Conservation (phyloP, 2,113 vertebrate species). For the Pyrgilauda ruficollis region DNA sequence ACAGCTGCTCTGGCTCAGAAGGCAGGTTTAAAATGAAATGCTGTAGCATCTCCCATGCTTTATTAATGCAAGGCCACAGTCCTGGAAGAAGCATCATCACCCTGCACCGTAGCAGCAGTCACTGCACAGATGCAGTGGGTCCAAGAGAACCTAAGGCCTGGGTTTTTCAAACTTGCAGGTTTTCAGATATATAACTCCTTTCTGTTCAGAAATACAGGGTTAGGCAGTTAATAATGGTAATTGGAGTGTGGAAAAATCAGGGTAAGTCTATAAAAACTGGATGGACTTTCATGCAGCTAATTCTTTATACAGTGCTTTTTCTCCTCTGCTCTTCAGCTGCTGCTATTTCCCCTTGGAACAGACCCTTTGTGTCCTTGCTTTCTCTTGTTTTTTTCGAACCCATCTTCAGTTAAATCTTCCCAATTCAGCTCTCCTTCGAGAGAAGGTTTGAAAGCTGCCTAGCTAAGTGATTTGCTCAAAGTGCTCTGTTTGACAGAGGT, state of each 20-base stretch:
- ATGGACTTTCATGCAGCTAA: neutral
- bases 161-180: neutral
- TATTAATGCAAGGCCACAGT: neutral
- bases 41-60: neutral
- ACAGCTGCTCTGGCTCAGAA: neutral
- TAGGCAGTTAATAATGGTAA: neutral
- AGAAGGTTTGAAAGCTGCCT: constrained; percentile 19
- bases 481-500: neutral
- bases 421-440: neutral
- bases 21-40: neutral
- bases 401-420: neutral
- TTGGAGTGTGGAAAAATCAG: neutral
- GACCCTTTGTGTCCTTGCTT: neutral
- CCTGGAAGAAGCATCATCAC: neutral
- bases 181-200: neutral
- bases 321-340: neutral
- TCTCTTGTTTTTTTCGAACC: neutral
- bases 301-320: neutral
- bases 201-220: neutral
- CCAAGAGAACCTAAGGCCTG: neutral
- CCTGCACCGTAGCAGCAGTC: neutral
- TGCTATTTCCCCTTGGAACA: neutral
- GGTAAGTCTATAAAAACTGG: neutral
- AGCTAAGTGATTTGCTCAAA: neutral
- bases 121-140: neutral